These are phyloP conservation scores for Lytechinus pictus DNA, from an alignment of 35 echinoderm and acorn worm genomes.

Conservation along the genomic window DNA sequence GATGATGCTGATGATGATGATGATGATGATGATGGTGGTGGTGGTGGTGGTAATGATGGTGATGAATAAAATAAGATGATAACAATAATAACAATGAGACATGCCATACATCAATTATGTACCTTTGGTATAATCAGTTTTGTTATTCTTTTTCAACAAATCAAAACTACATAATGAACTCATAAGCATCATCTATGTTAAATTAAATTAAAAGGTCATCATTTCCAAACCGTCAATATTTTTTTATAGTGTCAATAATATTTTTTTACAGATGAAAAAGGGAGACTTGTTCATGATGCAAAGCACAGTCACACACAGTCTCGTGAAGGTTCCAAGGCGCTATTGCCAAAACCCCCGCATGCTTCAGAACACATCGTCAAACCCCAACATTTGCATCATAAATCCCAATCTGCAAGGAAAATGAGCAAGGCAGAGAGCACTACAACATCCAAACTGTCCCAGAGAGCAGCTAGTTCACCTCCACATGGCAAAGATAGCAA, in stretches of 20 bases:
- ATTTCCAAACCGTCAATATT: neutral
- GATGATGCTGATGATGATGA: neutral
- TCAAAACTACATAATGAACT: neutral
- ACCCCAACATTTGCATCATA: neutral
- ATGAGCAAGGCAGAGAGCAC: neutral
- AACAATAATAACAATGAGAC: neutral
- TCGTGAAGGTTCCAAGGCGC: neutral
- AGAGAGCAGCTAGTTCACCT: neutral
- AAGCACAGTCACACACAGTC: constrained; percentile 8
- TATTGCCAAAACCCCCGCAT: neutral
- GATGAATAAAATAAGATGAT: neutral
- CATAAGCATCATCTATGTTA: neutral
- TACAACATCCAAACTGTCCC: constrained; percentile 12
- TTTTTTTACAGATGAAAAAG: constrained; percentile 40
- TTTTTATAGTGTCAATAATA: neutral
- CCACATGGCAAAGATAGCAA: neutral
- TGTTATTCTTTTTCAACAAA: neutral
- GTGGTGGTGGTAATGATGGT: neutral
- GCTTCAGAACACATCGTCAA: neutral
- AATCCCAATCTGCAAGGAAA: constrained; percentile 28
- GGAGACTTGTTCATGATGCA: neutral
- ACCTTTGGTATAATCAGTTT: neutral
- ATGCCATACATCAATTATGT: neutral
- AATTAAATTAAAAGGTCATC: too few relatives aligned
- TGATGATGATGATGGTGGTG: neutral